These are phyloP conservation scores for Spinibarbus caldwelli DNA, from an alignment of 2,797 vertebrate species.

Conservation along the genomic window DNA sequence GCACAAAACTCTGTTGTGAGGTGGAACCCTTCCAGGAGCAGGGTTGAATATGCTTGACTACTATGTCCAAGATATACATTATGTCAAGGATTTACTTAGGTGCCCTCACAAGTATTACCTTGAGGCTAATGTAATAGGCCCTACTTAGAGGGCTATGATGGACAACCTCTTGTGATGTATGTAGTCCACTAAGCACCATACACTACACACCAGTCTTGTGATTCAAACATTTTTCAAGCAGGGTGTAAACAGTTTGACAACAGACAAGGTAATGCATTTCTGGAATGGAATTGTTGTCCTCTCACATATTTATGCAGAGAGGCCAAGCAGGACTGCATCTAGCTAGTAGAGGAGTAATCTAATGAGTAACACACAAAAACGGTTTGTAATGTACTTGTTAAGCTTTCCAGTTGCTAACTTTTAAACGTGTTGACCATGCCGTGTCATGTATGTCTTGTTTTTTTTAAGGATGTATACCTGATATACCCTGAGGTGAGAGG, in stretches of 20 bases:
- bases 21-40: not conserved
- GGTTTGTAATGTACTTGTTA: not conserved
- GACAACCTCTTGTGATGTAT: not conserved
- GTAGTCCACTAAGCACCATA: conserved; percentile 6
- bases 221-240: not conserved
- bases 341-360: not conserved
- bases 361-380: not conserved
- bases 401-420: not conserved
- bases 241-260: not conserved
- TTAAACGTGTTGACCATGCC: conserved; percentile 22
- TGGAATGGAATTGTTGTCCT: not conserved
- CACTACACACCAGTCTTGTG: not conserved
- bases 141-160: not conserved
- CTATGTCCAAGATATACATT: not conserved
- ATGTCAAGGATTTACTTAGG: not conserved
- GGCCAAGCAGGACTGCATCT: not conserved
- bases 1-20: not conserved
- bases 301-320: not conserved
- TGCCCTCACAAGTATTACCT: not conserved
- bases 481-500: conserved; percentile 51
- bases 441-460: conserved; percentile 57
- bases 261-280: not conserved
- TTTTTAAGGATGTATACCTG: conserved; percentile 70
- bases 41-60: not conserved
- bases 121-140: too few species aligned